Base-by-base conservation (phyloP, 64 coral and sea anemone genomes). In the Pocillopora damicornis region DNA sequence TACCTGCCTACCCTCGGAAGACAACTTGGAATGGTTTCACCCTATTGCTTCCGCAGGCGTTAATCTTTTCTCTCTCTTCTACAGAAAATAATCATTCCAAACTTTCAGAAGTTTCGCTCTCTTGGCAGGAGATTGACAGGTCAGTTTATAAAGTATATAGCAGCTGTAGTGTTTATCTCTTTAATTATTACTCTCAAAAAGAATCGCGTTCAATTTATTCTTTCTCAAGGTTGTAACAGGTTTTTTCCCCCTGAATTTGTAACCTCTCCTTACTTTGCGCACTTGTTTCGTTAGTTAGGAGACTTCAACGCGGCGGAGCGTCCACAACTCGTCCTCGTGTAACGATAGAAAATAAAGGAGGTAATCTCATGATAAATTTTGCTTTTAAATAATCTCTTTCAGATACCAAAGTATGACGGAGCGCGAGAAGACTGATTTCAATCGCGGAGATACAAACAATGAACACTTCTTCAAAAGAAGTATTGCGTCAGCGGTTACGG, bases 361-460 rank as follows among this genome's bases (percentile, higher is more conserved):
- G 42, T 4, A 51, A 51, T 51, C 42, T 51, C 42, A 51, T 51
- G 7, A 51, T 51, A 51, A 4, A 51, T 51, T 51, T 51, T 51
- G 7, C 0, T 61, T 75, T 35, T 59, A 23, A 18, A 57, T 57
- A 9, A 16, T 35, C 9, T 13, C 67, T 42, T 89, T 37, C 35
- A 98, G 96, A 73, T 98, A 98, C 63, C 90, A 94, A 59, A 87
- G 51, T 35, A 88, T 98, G 96, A 87, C 93, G 8, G 96, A 98
- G 65, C 80, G 96, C 61, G 96, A 98, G 88, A 95, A 88, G 88
- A 90, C 77, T 0, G 96, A 98, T 80, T 98, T 98, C 61, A 95
- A 95, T 63, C 90, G 90, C 25, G 96, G 93, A 37, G 96, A 98
- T 59, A 95, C 93, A 79, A 98, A 98, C 88, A 98, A 98, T 73